Percentiles rank a stretch among this genome's conserved stretches.
Conservation (phyloP, 1,140 invertebrate species). For the Papilio dardanus region DNA sequence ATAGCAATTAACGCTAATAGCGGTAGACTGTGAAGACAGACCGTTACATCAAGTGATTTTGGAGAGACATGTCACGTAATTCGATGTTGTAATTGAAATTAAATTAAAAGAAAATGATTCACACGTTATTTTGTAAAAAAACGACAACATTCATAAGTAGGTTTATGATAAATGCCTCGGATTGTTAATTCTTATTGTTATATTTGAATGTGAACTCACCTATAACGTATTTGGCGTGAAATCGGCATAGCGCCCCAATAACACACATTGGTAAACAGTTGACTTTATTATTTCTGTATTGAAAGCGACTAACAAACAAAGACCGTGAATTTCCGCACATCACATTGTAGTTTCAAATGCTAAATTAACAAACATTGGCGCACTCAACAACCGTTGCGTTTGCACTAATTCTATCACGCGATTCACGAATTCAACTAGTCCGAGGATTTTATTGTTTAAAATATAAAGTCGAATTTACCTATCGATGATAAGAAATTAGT, state of each 20-base stretch:
- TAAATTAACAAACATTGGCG: neutral
- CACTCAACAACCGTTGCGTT: constrained; percentile 15
- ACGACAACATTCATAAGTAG: too few species aligned
- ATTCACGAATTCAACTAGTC: constrained; percentile 1
- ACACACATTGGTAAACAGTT: constrained; percentile 63
- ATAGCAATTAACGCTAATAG: constrained; percentile 17
- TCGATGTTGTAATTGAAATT: neutral
- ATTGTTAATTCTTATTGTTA: neutral
- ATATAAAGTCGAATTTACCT: constrained; percentile 14
- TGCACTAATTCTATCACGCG: constrained; percentile 30
- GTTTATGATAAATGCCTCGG: too few species aligned
- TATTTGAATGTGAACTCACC: constrained; percentile 57
- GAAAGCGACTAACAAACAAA: neutral
- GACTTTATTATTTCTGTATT: neutral
- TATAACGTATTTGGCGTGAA: constrained; percentile 77
- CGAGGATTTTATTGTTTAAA: neutral
- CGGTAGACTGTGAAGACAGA: neutral
- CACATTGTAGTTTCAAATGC: neutral
- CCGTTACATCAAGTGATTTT: neutral
- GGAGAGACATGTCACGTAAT: neutral
- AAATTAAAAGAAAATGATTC: neutral
- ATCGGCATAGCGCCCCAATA: constrained; percentile 77
- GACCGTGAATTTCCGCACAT: constrained; percentile 12
- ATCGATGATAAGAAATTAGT: constrained; percentile 20
- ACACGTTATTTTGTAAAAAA: too few species aligned